Percentiles rank a stretch among this genome's conserved stretches.
Conservation (phyloP, 2,797 vertebrate genomes). For the Bradypodion ventrale region DNA sequence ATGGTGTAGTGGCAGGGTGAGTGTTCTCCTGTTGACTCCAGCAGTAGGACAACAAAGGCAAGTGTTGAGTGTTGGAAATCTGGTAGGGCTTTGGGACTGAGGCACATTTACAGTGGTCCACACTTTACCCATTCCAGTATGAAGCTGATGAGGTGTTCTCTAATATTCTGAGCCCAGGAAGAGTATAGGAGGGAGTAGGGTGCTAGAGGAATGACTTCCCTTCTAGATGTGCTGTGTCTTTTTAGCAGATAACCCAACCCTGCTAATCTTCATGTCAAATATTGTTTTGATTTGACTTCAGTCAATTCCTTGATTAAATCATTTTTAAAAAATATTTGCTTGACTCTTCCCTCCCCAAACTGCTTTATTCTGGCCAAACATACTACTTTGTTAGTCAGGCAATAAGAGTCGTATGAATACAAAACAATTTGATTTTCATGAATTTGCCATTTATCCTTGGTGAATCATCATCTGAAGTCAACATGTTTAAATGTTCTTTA, state of each 20-base stretch:
- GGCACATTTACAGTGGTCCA: too few relatives aligned
- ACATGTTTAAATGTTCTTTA: neutral
- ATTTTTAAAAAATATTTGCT: neutral
- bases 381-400: neutral
- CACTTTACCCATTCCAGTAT: too few relatives aligned
- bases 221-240: neutral
- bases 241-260: neutral
- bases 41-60: neutral
- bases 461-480: neutral
- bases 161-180: neutral
- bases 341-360: neutral
- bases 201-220: neutral
- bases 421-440: neutral
- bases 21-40: neutral
- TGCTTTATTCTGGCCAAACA: neutral
- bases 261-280: neutral
- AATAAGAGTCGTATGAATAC: neutral
- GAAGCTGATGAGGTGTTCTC: neutral
- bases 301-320: neutral
- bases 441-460: neutral
- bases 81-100: neutral
- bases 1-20: neutral
- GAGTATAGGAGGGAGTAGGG: neutral
- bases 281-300: neutral
- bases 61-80: neutral